Percentiles rank a stretch among this genome's conserved stretches.
These are phyloP conservation scores for Chirona hameri DNA, from an alignment of 2,888 invertebrate species.

Conservation along the genomic window DNA sequence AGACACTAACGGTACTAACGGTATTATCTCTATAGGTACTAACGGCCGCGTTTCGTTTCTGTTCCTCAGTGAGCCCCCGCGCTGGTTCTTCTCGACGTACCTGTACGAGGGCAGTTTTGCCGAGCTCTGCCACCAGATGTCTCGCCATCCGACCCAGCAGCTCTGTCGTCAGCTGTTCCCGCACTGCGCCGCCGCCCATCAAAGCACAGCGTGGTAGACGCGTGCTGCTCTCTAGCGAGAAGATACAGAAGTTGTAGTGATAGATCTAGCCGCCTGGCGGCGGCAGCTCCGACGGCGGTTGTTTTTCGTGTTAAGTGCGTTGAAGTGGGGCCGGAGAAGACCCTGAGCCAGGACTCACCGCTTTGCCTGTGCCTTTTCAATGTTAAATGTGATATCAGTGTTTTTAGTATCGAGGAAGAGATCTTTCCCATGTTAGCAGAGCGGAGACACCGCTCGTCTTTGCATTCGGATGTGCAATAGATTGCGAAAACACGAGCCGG, in stretches of 20 bases:
- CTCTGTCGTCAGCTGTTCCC: constrained; percentile 2
- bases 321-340: neutral
- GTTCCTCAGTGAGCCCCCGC: neutral
- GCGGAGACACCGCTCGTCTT: too few species aligned
- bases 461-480: too few species aligned
- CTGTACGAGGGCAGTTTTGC: constrained; percentile 5
- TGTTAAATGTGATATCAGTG: neutral
- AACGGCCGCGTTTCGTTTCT: neutral
- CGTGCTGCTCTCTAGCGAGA: neutral
- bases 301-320: neutral
- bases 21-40: too few species aligned
- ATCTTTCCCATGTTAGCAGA: too few species aligned
- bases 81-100: constrained; percentile 8
- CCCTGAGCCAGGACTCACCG: neutral
- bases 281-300: neutral
- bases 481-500: too few species aligned
- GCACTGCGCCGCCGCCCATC: neutral
- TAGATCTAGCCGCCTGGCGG: neutral
- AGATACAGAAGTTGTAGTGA: neutral
- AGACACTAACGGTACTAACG: too few species aligned
- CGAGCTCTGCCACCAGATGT: neutral
- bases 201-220: neutral
- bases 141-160: neutral
- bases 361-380: neutral
- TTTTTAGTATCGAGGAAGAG: too few species aligned